phyloP scores from a whole-genome alignment of 2,113 vertebrate genomes.

The Psammodynastes pulverulentus region DNA sequence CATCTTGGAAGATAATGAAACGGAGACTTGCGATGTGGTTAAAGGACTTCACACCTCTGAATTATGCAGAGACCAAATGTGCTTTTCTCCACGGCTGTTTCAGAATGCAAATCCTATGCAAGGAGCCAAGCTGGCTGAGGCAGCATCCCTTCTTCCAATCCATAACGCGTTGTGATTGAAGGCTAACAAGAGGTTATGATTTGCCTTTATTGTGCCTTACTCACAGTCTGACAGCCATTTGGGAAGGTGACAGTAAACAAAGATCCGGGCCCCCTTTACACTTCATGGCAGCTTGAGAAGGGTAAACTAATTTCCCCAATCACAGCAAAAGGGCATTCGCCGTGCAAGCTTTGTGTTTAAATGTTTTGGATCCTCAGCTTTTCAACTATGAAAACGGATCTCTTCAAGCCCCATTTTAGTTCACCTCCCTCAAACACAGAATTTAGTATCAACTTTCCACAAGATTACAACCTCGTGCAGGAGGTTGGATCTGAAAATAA shows the following conservation, averaged over 20 bases:
- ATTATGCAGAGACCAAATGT: conserved; percentile 59
- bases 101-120: conserved; percentile 41
- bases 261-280: conserved; percentile 49
- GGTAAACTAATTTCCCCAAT: conserved; percentile 53
- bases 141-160: conserved; percentile 20
- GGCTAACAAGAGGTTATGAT: conserved; percentile 41
- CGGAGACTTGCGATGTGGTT: conserved; percentile 45
- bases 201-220: conserved; percentile 18
- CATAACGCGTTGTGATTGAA: conserved; percentile 39
- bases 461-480: neutral
- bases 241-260: conserved; percentile 55
- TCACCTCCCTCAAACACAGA: neutral
- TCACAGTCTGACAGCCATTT: conserved; percentile 42
- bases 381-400: neutral
- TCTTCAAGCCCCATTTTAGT: neutral
- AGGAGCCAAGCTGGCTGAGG: conserved; percentile 23
- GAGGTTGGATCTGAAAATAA: neutral
- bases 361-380: neutral
- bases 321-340: neutral
- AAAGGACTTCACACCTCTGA: conserved; percentile 54
- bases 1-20: conserved; percentile 64
- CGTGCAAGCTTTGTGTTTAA: conserved; percentile 3
- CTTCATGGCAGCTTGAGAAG: conserved; percentile 52
- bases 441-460: neutral
- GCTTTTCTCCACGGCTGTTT: conserved; percentile 42